phyloP scores from a whole-genome alignment of 2,797 vertebrate species.

The Parotocinclus haroldoi region DNA sequence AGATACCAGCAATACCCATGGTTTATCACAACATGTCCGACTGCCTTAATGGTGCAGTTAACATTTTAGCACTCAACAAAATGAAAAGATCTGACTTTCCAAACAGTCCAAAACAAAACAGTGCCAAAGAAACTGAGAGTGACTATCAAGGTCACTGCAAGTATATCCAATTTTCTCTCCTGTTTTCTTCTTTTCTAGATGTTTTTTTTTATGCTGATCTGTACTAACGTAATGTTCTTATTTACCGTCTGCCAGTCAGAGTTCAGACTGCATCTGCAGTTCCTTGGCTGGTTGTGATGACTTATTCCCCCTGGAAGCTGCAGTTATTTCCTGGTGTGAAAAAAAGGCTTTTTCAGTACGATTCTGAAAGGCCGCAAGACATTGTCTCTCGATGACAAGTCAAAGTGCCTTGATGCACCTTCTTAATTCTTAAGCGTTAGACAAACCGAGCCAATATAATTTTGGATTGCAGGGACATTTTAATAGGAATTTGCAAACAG shows the following conservation, averaged over 20 bases:
- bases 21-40: slow-evolving; percentile 50
- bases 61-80: slow-evolving; percentile 48
- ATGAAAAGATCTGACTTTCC: slow-evolving; percentile 45
- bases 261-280: slow-evolving; percentile 20
- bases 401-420: background rate
- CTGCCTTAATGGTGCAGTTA: slow-evolving; percentile 46
- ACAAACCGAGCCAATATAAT: too few species aligned
- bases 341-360: slow-evolving; percentile 29
- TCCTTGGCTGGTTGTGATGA: background rate
- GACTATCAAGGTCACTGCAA: slow-evolving; percentile 36
- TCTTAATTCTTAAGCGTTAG: background rate
- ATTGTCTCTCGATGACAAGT: slow-evolving; percentile 20
- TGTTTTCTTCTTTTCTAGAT: background rate
- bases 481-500: too few species aligned
- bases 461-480: too few species aligned
- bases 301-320: slow-evolving; percentile 18
- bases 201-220: background rate
- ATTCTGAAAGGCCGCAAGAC: slow-evolving; percentile 26
- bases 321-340: slow-evolving; percentile 36
- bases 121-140: slow-evolving; percentile 22
- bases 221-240: slow-evolving; percentile 29
- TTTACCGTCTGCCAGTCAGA: slow-evolving; percentile 27
- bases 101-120: slow-evolving; percentile 25
- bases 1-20: slow-evolving; percentile 46
- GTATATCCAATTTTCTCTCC: slow-evolving; percentile 19